Evolutionary conservation across 2,888 invertebrate species (phyloP).

Genomic region (Acleris cristana): DNA sequence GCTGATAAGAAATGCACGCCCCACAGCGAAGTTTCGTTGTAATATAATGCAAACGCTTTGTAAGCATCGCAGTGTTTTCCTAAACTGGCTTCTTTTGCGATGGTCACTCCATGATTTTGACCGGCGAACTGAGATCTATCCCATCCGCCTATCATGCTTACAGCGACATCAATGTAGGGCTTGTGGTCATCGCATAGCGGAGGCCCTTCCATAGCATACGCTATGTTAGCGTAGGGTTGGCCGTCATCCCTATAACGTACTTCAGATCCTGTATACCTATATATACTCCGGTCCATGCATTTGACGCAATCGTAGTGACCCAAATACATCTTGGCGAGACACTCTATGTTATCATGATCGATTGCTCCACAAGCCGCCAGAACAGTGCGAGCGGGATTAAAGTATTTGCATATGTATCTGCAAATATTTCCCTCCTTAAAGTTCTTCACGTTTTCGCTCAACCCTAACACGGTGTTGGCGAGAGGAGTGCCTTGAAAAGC

Average conservation of each 20-base stretch:
- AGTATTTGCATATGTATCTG: constrained; percentile 91
- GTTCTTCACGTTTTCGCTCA: constrained; percentile 85
- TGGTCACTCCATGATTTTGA: constrained; percentile 83
- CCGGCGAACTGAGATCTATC: constrained; percentile 94
- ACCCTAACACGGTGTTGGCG: constrained; percentile 81
- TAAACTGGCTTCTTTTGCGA: constrained; percentile 72
- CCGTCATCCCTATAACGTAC: constrained; percentile 94
- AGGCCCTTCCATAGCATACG: constrained; percentile 95
- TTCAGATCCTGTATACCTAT: constrained; percentile 95
- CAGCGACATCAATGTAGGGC: constrained; percentile 96
- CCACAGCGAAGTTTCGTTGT: constrained; percentile 99
- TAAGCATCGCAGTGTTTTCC: constrained; percentile 92
- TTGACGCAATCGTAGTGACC: constrained; percentile 83
- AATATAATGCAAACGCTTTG: constrained; percentile 97
- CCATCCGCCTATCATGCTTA: constrained; percentile 95
- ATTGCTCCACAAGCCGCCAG: constrained; percentile 97
- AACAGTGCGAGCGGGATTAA: constrained; percentile 94
- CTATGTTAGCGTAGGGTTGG: constrained; percentile 94
- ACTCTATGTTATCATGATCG: constrained; percentile 91
- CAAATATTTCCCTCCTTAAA: constrained; percentile 88
- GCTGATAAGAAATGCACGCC: constrained; percentile 93
- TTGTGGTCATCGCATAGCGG: constrained; percentile 96
- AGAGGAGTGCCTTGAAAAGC: constrained; percentile 78
- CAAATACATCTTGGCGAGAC: constrained; percentile 89
- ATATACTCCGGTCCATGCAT: constrained; percentile 72